Evolutionary conservation across 2,797 vertebrate species (phyloP).

Genomic region (Nannoperca australis): DNA sequence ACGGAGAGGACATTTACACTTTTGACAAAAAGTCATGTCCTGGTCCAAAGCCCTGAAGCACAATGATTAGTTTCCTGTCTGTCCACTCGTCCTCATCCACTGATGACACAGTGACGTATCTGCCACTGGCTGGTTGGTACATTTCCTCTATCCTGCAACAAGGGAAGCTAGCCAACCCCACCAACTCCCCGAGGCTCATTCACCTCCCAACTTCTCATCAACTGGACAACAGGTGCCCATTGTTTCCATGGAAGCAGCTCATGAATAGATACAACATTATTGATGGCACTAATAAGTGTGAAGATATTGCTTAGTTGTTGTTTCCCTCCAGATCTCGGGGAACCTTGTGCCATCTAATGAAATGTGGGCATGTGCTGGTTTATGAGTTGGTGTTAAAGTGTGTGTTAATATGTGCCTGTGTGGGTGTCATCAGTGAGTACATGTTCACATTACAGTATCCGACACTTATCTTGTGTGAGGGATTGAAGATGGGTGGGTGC

Average conservation of each 20-base stretch:
- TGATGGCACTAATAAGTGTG: constrained; percentile 45
- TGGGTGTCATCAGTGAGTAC: constrained; percentile 6
- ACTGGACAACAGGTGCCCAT: constrained; percentile 56
- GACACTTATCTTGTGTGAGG: constrained; percentile 15
- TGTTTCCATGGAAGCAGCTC: constrained; percentile 73
- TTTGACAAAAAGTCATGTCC: too few relatives aligned
- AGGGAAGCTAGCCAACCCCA: constrained; percentile 1
- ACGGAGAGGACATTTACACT: too few relatives aligned
- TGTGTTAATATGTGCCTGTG: constrained; percentile 3
- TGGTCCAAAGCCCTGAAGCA: neutral
- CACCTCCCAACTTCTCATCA: constrained; percentile 32
- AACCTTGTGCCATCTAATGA: neutral
- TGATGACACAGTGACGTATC: neutral
- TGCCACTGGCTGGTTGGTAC: neutral
- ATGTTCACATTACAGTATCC: constrained; percentile 10
- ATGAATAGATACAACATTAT: constrained; percentile 40
- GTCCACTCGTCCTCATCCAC: neutral
- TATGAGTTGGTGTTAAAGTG: constrained; percentile 2
- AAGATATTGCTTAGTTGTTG: constrained; percentile 35
- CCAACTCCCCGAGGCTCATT: constrained; percentile 19
- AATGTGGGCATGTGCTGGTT: constrained; percentile 4
- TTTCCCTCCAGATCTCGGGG: neutral
- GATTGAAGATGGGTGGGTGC: constrained; percentile 38
- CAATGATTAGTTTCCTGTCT: neutral
- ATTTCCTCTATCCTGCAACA: constrained; percentile 7